Conservation (phyloP, 2,888 invertebrate species). For the Chesias legatella region DNA sequence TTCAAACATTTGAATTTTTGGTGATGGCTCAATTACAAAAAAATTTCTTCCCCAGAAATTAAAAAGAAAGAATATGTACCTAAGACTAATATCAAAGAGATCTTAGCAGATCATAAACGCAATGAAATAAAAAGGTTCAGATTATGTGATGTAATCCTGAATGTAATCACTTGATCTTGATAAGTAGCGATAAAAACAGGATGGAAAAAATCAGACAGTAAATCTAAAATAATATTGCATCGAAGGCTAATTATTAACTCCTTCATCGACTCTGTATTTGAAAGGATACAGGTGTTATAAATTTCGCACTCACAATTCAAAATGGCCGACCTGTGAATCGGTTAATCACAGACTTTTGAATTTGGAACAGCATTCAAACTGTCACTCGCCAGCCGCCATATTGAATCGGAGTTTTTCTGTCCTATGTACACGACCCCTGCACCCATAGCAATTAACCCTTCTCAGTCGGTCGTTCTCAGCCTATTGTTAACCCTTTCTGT, state of each 20-base stretch:
- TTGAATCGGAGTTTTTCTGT: conserved; percentile 36
- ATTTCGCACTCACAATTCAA: not conserved
- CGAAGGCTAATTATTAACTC: not conserved
- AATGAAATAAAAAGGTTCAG: too few species aligned
- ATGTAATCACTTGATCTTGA: too few species aligned
- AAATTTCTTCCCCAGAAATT: too few species aligned
- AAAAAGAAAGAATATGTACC: too few species aligned
- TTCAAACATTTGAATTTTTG: too few species aligned
- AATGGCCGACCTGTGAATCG: conserved; percentile 1
- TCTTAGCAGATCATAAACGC: too few species aligned
- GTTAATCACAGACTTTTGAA: conserved; percentile 5
- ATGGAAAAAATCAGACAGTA: too few species aligned
- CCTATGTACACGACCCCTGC: conserved; percentile 39
- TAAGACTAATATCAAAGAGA: too few species aligned
- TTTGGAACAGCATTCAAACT: conserved; percentile 20
- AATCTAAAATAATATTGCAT: too few species aligned
- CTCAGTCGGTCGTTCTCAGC: conserved; percentile 59
- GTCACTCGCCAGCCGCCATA: conserved; percentile 26
- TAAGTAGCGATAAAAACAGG: too few species aligned
- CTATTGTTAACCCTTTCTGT: conserved; percentile 72
- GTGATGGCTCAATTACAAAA: too few species aligned
- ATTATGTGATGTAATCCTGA: too few species aligned
- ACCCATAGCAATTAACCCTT: conserved; percentile 75
- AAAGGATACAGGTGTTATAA: not conserved
- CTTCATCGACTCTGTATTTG: not conserved